These are phyloP conservation scores for Nephrotoma guestfalica DNA, from an alignment of 2,888 invertebrate species.

Conservation along the genomic window DNA sequence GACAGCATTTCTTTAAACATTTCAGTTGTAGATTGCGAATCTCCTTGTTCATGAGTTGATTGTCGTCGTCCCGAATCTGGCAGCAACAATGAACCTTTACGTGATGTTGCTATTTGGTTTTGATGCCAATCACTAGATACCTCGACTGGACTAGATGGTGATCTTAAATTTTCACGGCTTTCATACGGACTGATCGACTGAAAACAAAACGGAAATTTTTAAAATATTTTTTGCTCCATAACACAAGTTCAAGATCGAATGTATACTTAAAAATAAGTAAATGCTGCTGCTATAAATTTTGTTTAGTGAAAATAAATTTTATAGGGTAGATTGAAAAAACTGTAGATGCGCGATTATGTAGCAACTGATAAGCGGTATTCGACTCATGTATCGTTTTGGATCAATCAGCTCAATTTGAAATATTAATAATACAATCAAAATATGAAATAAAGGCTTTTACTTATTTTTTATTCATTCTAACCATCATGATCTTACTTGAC, in stretches of 20 bases:
- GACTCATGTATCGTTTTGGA: background rate
- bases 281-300: background rate
- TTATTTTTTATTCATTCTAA: slow-evolving; percentile 9
- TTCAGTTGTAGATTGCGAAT: slow-evolving; percentile 68
- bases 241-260: too few species aligned
- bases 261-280: too few species aligned
- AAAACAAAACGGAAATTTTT: slow-evolving; percentile 12
- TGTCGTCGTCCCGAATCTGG: slow-evolving; percentile 35
- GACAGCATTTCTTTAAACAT: slow-evolving; percentile 90
- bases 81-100: slow-evolving; percentile 28
- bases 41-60: slow-evolving; percentile 48
- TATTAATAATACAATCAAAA: background rate
- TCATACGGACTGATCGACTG: slow-evolving; percentile 51
- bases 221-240: background rate
- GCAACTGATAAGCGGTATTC: too few species aligned
- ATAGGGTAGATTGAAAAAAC: too few species aligned
- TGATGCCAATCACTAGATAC: background rate
- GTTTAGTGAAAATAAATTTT: background rate
- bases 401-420: background rate
- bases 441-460: slow-evolving; percentile 5
- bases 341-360: too few species aligned
- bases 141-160: slow-evolving; percentile 39
- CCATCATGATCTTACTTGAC: slow-evolving; percentile 21
- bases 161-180: slow-evolving; percentile 50
- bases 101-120: slow-evolving; percentile 6